A percentile compares a stretch with the other conserved stretches of the same genome.
phyloP scores from a whole-genome alignment of 2,888 invertebrate species.

The Pyrrhia umbra region DNA sequence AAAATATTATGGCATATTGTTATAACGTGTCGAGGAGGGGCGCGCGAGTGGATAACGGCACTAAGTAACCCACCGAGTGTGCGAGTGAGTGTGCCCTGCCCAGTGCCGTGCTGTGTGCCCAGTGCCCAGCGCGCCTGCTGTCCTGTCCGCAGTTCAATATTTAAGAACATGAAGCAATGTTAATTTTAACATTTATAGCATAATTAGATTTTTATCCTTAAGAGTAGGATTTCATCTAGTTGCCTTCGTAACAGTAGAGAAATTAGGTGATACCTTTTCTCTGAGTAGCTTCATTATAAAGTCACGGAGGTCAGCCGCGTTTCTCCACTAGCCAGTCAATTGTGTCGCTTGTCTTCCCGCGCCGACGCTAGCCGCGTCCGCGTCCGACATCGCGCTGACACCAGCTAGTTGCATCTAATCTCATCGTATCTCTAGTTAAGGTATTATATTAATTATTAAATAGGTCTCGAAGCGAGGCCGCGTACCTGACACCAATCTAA shows the following conservation, averaged over 20 bases:
- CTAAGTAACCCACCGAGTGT: slow-evolving; percentile 71
- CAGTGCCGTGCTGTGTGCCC: not conserved
- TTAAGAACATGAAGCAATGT: slow-evolving; percentile 88
- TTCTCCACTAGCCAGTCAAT: slow-evolving; percentile 81
- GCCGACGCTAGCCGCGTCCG: slow-evolving; percentile 55
- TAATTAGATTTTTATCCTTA: slow-evolving; percentile 90
- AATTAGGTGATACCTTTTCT: slow-evolving; percentile 88
- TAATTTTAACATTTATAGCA: slow-evolving; percentile 89
- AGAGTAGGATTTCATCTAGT: slow-evolving; percentile 90
- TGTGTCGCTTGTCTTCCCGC: slow-evolving; percentile 80
- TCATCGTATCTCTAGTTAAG: slow-evolving; percentile 77
- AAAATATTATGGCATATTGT: slow-evolving; percentile 65
- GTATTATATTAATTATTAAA: slow-evolving; percentile 65
- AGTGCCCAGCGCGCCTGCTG: slow-evolving; percentile 47
- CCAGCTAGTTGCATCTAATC: slow-evolving; percentile 83
- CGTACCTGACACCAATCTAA: slow-evolving; percentile 87
- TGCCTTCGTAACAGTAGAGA: slow-evolving; percentile 89
- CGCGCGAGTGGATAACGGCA: slow-evolving; percentile 80
- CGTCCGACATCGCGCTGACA: slow-evolving; percentile 75
- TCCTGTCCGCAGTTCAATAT: slow-evolving; percentile 74
- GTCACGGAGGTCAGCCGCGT: slow-evolving; percentile 77
- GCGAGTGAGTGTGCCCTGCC: slow-evolving; percentile 58
- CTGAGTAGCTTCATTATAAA: slow-evolving; percentile 85
- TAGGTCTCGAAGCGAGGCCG: slow-evolving; percentile 80
- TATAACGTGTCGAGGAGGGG: slow-evolving; percentile 52